phyloP scores from a whole-genome alignment of 2,888 invertebrate species.

The Caenorhabditis wallacei region DNA sequence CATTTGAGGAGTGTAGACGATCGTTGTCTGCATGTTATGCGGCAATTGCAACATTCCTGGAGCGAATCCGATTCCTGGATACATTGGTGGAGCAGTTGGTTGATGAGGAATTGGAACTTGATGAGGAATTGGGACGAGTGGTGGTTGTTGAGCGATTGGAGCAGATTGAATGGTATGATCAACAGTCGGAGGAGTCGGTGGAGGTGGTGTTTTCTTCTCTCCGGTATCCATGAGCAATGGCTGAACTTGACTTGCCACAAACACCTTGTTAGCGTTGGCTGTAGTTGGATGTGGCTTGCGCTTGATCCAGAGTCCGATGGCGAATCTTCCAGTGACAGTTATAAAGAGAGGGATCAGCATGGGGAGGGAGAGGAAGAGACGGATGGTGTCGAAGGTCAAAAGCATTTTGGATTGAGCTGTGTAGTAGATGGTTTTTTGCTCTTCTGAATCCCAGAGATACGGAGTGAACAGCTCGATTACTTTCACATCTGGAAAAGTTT shows the following conservation, averaged over 20 bases:
- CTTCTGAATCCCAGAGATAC: slow-evolving; percentile 53
- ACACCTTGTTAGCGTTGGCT: slow-evolving; percentile 49
- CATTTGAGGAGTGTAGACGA: slow-evolving; percentile 62
- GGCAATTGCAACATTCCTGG: slow-evolving; percentile 64
- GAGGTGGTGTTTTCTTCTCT: slow-evolving; percentile 44
- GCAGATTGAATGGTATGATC: neutral
- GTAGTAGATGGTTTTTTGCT: slow-evolving; percentile 42
- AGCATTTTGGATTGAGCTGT: slow-evolving; percentile 33
- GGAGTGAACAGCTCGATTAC: slow-evolving; percentile 58
- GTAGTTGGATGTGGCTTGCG: slow-evolving; percentile 32
- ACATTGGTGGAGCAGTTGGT: slow-evolving; percentile 34
- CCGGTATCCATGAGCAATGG: slow-evolving; percentile 52
- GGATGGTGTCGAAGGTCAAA: slow-evolving; percentile 47
- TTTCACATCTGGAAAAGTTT: slow-evolving; percentile 47
- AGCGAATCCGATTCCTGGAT: slow-evolving; percentile 44
- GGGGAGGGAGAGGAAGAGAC: slow-evolving; percentile 49
- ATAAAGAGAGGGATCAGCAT: slow-evolving; percentile 41
- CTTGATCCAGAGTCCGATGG: slow-evolving; percentile 29
- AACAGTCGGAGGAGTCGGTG: slow-evolving; percentile 40
- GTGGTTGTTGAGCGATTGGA: slow-evolving; percentile 11
- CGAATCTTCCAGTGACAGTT: slow-evolving; percentile 33
- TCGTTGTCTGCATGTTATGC: slow-evolving; percentile 62
- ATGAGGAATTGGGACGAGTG: slow-evolving; percentile 21
- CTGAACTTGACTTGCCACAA: slow-evolving; percentile 44
- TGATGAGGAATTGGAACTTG: slow-evolving; percentile 24